Conservation (phyloP, 2,888 invertebrate species). For the Troilus luridus region DNA sequence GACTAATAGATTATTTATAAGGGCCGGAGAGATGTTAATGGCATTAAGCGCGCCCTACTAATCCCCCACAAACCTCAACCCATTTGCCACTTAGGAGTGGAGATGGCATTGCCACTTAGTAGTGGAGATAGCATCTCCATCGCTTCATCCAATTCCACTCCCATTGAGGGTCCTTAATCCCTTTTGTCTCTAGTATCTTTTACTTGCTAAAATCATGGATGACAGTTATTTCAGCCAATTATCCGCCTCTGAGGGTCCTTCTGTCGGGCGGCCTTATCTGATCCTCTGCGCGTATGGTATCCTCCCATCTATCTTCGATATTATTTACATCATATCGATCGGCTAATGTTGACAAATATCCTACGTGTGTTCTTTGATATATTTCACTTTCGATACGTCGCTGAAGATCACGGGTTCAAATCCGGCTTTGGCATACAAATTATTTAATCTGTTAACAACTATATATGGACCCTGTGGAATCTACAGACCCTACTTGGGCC, state of each 20-base stretch:
- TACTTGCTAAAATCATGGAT: neutral
- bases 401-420: too few relatives aligned
- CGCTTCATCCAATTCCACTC: constrained; percentile 30
- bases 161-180: neutral
- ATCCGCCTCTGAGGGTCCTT: constrained; percentile 33
- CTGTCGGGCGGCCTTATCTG: neutral
- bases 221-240: constrained; percentile 48
- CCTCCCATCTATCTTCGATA: neutral
- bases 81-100: constrained; percentile 47
- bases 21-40: neutral
- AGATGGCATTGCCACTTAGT: constrained; percentile 50
- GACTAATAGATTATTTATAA: constrained; percentile 32
- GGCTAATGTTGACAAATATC: neutral
- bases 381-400: neutral
- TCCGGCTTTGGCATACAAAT: too few relatives aligned
- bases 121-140: neutral
- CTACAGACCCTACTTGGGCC: too few relatives aligned
- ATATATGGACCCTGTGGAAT: too few relatives aligned
- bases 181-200: constrained; percentile 20
- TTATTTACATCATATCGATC: neutral
- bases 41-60: neutral
- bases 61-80: constrained; percentile 57
- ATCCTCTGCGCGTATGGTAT: neutral
- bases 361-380: neutral
- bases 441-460: too few relatives aligned